Evolutionary conservation across 2,888 invertebrate genomes (phyloP).

Genomic region (Hetaerina titia): DNA sequence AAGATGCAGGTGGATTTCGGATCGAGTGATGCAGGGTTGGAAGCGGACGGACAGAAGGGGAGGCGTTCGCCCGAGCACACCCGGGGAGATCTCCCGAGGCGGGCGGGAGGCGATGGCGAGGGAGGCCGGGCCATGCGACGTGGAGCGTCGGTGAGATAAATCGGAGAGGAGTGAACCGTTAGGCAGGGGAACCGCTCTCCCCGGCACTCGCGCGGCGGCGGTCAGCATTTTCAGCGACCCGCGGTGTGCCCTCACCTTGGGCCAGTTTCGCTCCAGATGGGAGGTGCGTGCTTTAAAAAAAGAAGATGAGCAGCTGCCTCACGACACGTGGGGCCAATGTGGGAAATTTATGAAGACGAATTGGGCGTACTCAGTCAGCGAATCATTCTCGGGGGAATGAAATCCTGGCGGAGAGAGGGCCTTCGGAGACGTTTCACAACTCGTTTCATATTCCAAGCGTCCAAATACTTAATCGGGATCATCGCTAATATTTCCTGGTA

Average conservation of each 20-base stretch:
- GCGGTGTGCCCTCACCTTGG: slow-evolving; percentile 9
- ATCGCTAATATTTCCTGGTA: too few relatives aligned
- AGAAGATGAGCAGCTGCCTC: not conserved
- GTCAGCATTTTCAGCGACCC: not conserved
- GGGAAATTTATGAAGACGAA: not conserved
- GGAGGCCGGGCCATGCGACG: too few relatives aligned
- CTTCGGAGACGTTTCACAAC: not conserved
- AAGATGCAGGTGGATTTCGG: too few relatives aligned
- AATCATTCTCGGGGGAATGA: too few relatives aligned
- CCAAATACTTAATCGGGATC: not conserved
- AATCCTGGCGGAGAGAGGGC: not conserved
- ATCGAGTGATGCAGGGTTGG: too few relatives aligned
- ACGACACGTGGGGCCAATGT: not conserved
- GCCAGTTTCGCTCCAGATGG: slow-evolving; percentile 20
- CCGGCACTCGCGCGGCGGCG: not conserved
- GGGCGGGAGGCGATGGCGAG: too few relatives aligned
- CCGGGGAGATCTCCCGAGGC: too few relatives aligned
- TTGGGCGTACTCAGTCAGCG: not conserved
- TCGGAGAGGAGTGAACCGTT: not conserved
- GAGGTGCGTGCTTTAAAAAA: not conserved
- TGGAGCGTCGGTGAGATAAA: not conserved
- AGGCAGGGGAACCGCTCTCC: not conserved
- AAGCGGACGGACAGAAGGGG: too few relatives aligned
- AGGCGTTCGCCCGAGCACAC: too few relatives aligned
- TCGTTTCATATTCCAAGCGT: not conserved